These are phyloP conservation scores for Chromobotia macracanthus DNA, from an alignment of 2,797 vertebrate species.

Conservation along the genomic window DNA sequence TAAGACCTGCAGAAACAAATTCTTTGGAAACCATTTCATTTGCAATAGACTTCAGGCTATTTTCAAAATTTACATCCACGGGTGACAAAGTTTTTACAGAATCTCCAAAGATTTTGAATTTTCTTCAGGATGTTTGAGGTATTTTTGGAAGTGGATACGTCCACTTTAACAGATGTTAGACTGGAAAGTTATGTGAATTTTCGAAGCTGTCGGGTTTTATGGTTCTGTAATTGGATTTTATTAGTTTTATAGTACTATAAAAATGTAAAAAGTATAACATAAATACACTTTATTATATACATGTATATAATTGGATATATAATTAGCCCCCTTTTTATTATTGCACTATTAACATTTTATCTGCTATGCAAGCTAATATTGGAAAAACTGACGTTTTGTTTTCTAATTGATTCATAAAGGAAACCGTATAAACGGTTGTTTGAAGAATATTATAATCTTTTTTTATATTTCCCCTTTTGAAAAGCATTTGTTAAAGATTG, in stretches of 20 bases:
- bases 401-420: constrained; percentile 54
- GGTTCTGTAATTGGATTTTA: constrained; percentile 37
- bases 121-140: background rate
- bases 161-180: constrained; percentile 21
- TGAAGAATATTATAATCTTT: constrained; percentile 34
- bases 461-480: constrained; percentile 50
- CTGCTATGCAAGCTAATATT: constrained; percentile 70
- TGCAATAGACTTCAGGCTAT: constrained; percentile 24
- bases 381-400: constrained; percentile 54
- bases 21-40: background rate
- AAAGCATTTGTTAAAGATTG: constrained; percentile 44
- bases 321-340: constrained; percentile 55
- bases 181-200: constrained; percentile 38
- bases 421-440: constrained; percentile 50
- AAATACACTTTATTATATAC: constrained; percentile 58
- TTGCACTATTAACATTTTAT: constrained; percentile 69
- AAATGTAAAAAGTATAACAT: constrained; percentile 19
- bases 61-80: constrained; percentile 4
- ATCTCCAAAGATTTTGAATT: constrained; percentile 14
- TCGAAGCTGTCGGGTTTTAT: constrained; percentile 3
- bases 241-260: constrained; percentile 49
- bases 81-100: constrained; percentile 6
- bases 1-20: constrained; percentile 4
- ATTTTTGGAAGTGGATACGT: constrained; percentile 3
- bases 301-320: constrained; percentile 63